These are phyloP conservation scores for Hemaris fuciformis DNA, from an alignment of 2,888 invertebrate genomes.

Conservation along the genomic window DNA sequence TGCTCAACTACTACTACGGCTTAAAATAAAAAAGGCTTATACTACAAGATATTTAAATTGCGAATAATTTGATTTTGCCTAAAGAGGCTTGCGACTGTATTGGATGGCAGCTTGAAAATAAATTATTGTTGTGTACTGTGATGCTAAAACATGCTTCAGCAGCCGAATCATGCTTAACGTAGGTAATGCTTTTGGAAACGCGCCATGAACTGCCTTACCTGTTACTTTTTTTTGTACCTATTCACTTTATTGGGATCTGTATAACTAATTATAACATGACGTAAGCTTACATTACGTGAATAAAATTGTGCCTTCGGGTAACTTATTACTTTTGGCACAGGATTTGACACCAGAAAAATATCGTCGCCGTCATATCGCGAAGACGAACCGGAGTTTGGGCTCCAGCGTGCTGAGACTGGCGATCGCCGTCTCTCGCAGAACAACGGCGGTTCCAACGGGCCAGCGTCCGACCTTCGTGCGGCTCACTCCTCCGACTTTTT, in stretches of 20 bases:
- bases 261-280: neutral
- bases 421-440: slow-evolving; percentile 73
- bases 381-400: slow-evolving; percentile 86
- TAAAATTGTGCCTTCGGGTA: neutral
- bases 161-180: neutral
- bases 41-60: neutral
- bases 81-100: neutral
- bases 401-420: slow-evolving; percentile 87
- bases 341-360: slow-evolving; percentile 84
- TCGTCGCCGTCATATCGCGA: slow-evolving; percentile 76
- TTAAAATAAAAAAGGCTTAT: neutral
- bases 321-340: slow-evolving; percentile 44
- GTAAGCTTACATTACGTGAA: neutral
- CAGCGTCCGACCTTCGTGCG: slow-evolving; percentile 84
- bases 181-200: neutral
- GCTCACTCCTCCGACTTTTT: slow-evolving; percentile 90
- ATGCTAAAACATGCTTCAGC: neutral
- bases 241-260: neutral
- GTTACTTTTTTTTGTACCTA: neutral
- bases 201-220: neutral
- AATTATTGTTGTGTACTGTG: neutral
- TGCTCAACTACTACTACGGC: neutral
- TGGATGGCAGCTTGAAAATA: neutral
- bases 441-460: slow-evolving; percentile 47
- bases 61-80: neutral